These are phyloP conservation scores for Mormyrus proboscirostris DNA, from an alignment of 2,797 vertebrate genomes.

Conservation along the genomic window DNA sequence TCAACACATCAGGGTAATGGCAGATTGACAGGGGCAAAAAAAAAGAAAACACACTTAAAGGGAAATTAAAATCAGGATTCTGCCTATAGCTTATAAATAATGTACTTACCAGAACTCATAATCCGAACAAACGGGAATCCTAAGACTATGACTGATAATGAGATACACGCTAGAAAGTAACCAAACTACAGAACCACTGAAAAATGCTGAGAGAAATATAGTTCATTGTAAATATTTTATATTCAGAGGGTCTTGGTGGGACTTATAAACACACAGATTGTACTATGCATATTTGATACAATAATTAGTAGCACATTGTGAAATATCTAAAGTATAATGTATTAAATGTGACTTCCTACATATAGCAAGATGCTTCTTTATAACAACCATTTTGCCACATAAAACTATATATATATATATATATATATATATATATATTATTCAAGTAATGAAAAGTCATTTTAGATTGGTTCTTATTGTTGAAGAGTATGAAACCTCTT, in stretches of 20 bases:
- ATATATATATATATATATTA: background rate
- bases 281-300: background rate
- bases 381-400: background rate
- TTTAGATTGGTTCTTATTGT: background rate
- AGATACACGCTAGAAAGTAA: background rate
- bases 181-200: background rate
- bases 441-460: background rate
- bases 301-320: background rate
- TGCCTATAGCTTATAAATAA: background rate
- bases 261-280: background rate
- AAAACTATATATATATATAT: background rate
- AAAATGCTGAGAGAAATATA: background rate
- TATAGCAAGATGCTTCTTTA: background rate
- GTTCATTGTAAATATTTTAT: background rate
- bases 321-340: background rate
- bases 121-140: background rate
- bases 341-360: background rate
- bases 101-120: background rate
- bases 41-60: background rate
- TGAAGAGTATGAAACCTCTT: background rate
- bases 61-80: background rate
- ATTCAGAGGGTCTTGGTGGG: background rate
- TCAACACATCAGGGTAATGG: background rate
- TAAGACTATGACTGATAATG: background rate
- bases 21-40: background rate